phyloP scores from a whole-genome alignment of 2,888 invertebrate genomes.

The Cyclophora albipunctata region DNA sequence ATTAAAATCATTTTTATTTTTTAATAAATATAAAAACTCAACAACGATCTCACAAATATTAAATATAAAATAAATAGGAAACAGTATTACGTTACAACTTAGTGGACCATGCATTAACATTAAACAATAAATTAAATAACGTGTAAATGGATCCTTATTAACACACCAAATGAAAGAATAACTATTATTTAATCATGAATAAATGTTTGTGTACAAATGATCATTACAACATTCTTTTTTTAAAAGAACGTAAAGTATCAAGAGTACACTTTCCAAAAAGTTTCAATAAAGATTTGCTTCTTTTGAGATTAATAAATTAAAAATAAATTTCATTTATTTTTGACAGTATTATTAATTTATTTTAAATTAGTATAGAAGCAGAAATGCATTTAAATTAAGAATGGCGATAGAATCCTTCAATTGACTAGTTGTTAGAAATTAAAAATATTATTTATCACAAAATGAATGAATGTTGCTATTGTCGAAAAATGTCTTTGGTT shows the following conservation, averaged over 20 bases:
- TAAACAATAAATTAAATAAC: not conserved
- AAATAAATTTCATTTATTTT: not conserved
- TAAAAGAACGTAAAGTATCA: conserved; percentile 52
- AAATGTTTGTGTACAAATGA: conserved; percentile 34
- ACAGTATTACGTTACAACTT: conserved; percentile 40
- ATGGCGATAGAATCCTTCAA: conserved; percentile 14
- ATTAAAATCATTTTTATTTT: conserved; percentile 52
- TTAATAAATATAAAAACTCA: conserved; percentile 56
- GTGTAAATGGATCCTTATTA: conserved; percentile 3
- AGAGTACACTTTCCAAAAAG: conserved; percentile 31
- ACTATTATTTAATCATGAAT: conserved; percentile 12
- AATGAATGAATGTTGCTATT: conserved; percentile 5
- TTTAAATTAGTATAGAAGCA: conserved; percentile 35
- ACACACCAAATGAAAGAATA: conserved; percentile 23
- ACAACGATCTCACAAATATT: conserved; percentile 56
- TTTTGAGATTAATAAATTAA: conserved; percentile 1
- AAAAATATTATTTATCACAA: conserved; percentile 16
- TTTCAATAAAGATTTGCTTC: not conserved
- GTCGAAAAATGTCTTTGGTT: too few species aligned
- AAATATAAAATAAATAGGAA: conserved; percentile 39
- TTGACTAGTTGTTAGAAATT: conserved; percentile 51
- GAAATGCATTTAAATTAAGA: conserved; percentile 44
- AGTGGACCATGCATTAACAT: conserved; percentile 36
- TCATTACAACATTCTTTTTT: conserved; percentile 48
- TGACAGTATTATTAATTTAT: not conserved